A percentile compares a stretch with the other conserved stretches of the same genome.
Conservation (phyloP, 2,888 invertebrate species). For the Tetragonisca angustula region DNA sequence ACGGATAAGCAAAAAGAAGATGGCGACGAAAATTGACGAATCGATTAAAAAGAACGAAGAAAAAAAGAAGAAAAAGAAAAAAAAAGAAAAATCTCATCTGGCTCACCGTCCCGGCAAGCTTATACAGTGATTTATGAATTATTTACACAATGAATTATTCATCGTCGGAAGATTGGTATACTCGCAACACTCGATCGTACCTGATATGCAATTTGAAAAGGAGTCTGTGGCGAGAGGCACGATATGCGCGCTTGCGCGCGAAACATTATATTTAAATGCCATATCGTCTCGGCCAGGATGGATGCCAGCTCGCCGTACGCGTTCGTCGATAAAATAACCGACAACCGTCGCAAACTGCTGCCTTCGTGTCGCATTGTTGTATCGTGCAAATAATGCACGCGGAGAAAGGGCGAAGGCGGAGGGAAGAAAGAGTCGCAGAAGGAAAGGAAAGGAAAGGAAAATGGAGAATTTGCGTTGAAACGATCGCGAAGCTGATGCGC, state of each 20-base stretch:
- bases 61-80: neutral
- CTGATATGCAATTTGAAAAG: conserved; percentile 75
- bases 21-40: neutral
- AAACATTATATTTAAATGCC: conserved; percentile 69
- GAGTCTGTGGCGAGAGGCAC: conserved; percentile 61
- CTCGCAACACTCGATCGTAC: conserved; percentile 71
- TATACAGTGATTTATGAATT: conserved; percentile 70
- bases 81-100: conserved; percentile 31
- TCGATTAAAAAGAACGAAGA: conserved; percentile 13
- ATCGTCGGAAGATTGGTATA: conserved; percentile 73
- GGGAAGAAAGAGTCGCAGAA: neutral
- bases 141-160: conserved; percentile 74
- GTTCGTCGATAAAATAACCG: conserved; percentile 45
- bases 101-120: conserved; percentile 45
- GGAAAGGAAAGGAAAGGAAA: neutral
- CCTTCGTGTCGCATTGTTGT: conserved; percentile 22
- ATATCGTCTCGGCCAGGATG: conserved; percentile 30
- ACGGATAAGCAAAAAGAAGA: neutral
- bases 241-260: conserved; percentile 53
- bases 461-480: neutral
- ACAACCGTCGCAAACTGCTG: conserved; percentile 27
- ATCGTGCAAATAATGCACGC: neutral
- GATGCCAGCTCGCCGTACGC: conserved; percentile 12
- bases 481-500: neutral
- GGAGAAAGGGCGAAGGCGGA: no score